Evolutionary conservation across 1,140 invertebrate genomes (phyloP).

Genomic region (Ips typographus): DNA sequence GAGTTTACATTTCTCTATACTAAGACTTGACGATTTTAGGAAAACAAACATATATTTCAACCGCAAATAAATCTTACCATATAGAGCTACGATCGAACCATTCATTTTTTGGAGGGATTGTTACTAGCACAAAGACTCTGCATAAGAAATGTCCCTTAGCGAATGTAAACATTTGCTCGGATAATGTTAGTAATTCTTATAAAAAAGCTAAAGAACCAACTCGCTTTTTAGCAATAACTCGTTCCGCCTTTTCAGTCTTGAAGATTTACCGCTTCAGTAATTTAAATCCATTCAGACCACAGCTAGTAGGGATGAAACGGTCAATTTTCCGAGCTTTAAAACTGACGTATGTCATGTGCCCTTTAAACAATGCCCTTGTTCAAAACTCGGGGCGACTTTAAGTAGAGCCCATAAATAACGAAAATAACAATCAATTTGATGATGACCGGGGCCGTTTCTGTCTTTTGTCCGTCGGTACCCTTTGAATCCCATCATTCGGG

Average conservation of each 20-base stretch:
- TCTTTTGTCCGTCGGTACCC: slow-evolving; percentile 46
- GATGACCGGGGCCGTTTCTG: slow-evolving; percentile 42
- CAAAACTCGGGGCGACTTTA: slow-evolving; percentile 19
- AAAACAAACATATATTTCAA: slow-evolving; percentile 37
- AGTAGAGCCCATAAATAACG: slow-evolving; percentile 42
- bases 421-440: slow-evolving; percentile 46
- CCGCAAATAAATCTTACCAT: slow-evolving; percentile 33
- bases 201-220: slow-evolving; percentile 6
- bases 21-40: slow-evolving; percentile 28
- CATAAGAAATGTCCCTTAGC: slow-evolving; percentile 12
- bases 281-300: no score
- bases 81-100: slow-evolving; percentile 22
- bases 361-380: slow-evolving; percentile 29
- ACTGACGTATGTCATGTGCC: slow-evolving; percentile 36
- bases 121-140: slow-evolving; percentile 14
- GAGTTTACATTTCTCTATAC: slow-evolving; percentile 25
- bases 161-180: slow-evolving; percentile 24
- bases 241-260: no score
- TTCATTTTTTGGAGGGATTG: slow-evolving; percentile 23
- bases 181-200: slow-evolving; percentile 18
- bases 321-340: slow-evolving; percentile 37
- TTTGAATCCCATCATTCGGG: slow-evolving; percentile 34
- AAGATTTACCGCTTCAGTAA: no score
- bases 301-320: background rate
- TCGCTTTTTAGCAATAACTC: background rate